These are phyloP conservation scores for Seriola quinqueradiata DNA, from an alignment of 2,113 vertebrate species.

Conservation along the genomic window DNA sequence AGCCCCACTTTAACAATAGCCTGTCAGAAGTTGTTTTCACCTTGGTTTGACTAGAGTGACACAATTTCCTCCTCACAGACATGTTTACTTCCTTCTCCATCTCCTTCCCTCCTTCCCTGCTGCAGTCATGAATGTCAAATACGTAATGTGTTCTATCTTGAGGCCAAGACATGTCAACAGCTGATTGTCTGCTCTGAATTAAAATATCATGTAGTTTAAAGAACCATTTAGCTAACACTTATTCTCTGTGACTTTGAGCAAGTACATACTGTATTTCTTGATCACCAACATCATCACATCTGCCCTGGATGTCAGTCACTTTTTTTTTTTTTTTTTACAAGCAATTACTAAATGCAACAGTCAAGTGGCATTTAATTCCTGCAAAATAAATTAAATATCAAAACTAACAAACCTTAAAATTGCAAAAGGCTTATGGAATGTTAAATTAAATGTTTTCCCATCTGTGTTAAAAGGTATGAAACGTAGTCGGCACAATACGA, in stretches of 20 bases:
- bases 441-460: background rate
- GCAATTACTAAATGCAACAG: background rate
- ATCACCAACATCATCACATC: background rate
- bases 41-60: conserved; percentile 21
- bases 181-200: conserved; percentile 11
- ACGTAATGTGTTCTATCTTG: conserved; percentile 19
- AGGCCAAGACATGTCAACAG: background rate
- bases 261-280: conserved; percentile 9
- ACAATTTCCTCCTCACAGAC: conserved; percentile 21
- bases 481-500: background rate
- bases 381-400: background rate
- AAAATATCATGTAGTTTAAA: conserved; percentile 3
- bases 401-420: background rate
- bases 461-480: background rate
- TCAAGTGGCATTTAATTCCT: background rate
- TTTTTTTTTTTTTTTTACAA: background rate
- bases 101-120: background rate
- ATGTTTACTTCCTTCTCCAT: background rate
- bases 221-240: background rate
- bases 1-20: conserved; percentile 19
- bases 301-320: background rate
- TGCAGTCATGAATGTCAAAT: conserved; percentile 17
- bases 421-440: background rate
- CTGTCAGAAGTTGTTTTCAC: conserved; percentile 37
- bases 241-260: background rate